Evolutionary conservation across 2,113 vertebrate species (phyloP).

Genomic region (Boulengeromyrus knoepffleri): DNA sequence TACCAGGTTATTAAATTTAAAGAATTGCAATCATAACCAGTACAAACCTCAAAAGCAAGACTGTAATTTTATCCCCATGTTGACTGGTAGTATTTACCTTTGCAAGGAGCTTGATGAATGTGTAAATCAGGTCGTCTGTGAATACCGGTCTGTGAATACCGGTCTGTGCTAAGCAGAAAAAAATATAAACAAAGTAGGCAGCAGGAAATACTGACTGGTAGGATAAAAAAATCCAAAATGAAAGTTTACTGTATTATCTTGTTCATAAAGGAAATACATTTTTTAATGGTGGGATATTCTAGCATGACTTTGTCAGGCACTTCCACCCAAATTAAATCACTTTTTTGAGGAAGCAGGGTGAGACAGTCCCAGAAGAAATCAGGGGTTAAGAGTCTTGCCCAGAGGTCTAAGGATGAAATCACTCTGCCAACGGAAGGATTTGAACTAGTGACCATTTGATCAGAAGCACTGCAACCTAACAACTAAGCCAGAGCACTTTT

Average conservation of each 20-base stretch:
- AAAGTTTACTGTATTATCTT: neutral
- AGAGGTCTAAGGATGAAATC: neutral
- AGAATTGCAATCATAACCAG: neutral
- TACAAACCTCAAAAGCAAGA: neutral
- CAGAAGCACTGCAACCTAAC: neutral
- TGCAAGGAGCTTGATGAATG: neutral
- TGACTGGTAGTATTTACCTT: neutral
- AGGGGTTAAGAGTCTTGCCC: neutral
- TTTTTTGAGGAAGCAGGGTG: neutral
- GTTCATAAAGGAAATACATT: neutral
- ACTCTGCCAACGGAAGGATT: neutral
- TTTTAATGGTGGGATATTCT: neutral
- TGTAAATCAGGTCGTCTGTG: neutral
- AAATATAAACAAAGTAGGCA: neutral
- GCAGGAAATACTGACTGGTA: neutral
- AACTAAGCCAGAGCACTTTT: neutral
- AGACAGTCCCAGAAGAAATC: neutral
- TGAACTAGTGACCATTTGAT: neutral
- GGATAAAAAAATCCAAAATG: neutral
- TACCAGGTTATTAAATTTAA: neutral
- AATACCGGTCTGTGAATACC: neutral
- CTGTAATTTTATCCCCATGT: neutral
- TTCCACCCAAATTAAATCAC: neutral
- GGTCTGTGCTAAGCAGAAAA: neutral
- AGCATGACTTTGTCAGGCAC: neutral